Evolutionary conservation across 2,797 vertebrate species (phyloP).

Genomic region (Schizothorax lantsangensis): DNA sequence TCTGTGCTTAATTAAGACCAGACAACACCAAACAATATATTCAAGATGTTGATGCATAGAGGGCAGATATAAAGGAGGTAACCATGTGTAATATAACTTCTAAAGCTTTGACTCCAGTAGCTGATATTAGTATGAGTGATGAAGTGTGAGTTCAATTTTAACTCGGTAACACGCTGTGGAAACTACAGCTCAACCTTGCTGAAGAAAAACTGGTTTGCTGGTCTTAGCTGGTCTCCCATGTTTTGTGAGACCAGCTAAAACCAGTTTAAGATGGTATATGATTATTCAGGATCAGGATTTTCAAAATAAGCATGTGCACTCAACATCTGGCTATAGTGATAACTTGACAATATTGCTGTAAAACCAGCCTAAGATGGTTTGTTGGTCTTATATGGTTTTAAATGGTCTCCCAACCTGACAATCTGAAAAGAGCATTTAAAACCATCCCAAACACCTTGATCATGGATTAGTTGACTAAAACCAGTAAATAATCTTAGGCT

Average conservation of each 20-base stretch:
- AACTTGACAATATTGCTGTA: not conserved
- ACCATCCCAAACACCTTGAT: not conserved
- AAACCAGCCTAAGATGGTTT: not conserved
- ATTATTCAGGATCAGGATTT: not conserved
- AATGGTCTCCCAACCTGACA: not conserved
- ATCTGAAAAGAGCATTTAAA: not conserved
- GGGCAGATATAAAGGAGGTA: not conserved
- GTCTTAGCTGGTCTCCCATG: not conserved
- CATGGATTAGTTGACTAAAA: not conserved
- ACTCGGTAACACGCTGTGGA: not conserved
- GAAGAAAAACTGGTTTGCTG: not conserved
- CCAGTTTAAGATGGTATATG: not conserved
- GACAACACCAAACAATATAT: not conserved
- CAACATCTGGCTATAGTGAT: not conserved
- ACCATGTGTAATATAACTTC: not conserved
- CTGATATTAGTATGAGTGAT: not conserved
- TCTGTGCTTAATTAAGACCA: slow-evolving; percentile 39
- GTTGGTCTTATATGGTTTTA: not conserved
- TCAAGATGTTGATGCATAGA: slow-evolving; percentile 17
- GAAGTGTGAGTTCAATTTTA: not conserved
- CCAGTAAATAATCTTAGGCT: not conserved
- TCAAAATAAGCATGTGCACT: not conserved
- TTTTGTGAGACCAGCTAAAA: not conserved
- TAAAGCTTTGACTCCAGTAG: not conserved
- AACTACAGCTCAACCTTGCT: not conserved